Evolutionary conservation across 1,140 invertebrate genomes (phyloP).

Genomic region (Sminthurinus signatus): DNA sequence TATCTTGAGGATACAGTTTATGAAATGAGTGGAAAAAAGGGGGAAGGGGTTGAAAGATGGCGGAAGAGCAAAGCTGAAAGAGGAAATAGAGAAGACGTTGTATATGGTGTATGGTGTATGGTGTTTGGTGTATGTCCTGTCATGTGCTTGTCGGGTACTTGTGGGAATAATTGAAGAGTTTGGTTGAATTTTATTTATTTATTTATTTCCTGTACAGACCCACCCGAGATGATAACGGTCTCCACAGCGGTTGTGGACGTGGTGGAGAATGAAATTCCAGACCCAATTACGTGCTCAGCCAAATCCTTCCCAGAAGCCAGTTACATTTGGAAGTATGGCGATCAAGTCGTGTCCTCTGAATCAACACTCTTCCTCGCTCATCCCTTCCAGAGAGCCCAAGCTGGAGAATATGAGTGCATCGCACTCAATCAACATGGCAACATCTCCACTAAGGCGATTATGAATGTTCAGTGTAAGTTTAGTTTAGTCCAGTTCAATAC

Average conservation of each 20-base stretch:
- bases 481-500: too few relatives aligned
- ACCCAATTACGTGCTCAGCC: constrained; percentile 66
- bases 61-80: too few relatives aligned
- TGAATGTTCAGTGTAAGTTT: constrained; percentile 75
- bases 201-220: constrained; percentile 55
- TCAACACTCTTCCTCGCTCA: constrained; percentile 54
- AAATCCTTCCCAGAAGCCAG: constrained; percentile 57
- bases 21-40: too few relatives aligned
- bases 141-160: too few relatives aligned
- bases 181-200: too few relatives aligned
- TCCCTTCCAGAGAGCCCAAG: constrained; percentile 55
- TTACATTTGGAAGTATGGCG: constrained; percentile 46
- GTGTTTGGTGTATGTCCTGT: too few relatives aligned
- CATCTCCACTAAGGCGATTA: constrained; percentile 55
- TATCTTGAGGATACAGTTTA: too few relatives aligned
- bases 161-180: too few relatives aligned
- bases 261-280: constrained; percentile 58
- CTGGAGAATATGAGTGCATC: constrained; percentile 66
- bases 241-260: constrained; percentile 64
- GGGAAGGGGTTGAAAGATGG: too few relatives aligned
- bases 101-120: too few relatives aligned
- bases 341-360: constrained; percentile 48
- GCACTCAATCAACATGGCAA: constrained; percentile 69
- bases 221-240: constrained; percentile 75
- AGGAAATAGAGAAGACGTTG: too few relatives aligned